Evolutionary conservation across 2,888 invertebrate species (phyloP).

Genomic region (Mythimna lalbum): DNA sequence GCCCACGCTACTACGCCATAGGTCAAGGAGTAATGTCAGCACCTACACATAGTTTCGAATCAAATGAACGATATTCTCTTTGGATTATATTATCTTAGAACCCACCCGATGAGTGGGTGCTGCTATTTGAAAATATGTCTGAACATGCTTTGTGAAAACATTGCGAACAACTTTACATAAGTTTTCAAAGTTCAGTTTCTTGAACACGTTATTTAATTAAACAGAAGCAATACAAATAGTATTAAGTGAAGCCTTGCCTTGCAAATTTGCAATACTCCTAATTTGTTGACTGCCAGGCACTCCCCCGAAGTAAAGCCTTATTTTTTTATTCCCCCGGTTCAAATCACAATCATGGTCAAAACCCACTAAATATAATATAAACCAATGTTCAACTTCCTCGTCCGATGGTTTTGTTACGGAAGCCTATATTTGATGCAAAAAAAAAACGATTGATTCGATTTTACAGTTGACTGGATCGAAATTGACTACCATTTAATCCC

Average conservation of each 20-base stretch:
- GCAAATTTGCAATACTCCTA: neutral
- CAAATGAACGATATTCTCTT: constrained; percentile 62
- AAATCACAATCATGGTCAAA: constrained; percentile 50
- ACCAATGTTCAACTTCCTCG: constrained; percentile 66
- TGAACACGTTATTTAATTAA: constrained; percentile 24
- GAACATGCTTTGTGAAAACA: constrained; percentile 33
- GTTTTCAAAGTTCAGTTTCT: constrained; percentile 14
- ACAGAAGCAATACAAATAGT: constrained; percentile 1
- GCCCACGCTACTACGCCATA: constrained; percentile 64
- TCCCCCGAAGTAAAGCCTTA: neutral
- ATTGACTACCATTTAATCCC: constrained; percentile 55
- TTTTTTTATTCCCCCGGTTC: constrained; percentile 22
- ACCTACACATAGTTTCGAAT: constrained; percentile 61
- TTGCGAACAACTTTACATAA: constrained; percentile 12
- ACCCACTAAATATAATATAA: constrained; percentile 43
- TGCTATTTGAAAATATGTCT: constrained; percentile 30
- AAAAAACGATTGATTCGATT: constrained; percentile 72
- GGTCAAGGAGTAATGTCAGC: constrained; percentile 70
- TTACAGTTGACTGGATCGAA: constrained; percentile 69
- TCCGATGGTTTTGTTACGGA: constrained; percentile 67
- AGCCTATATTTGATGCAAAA: constrained; percentile 54
- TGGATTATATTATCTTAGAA: constrained; percentile 57
- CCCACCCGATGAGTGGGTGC: constrained; percentile 48
- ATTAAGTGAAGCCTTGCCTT: neutral
- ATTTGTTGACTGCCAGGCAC: constrained; percentile 1